Evolutionary conservation across 2,797 vertebrate species (phyloP), one percentile per base, ranked within the genome.

Genomic region (Clarias pachynema): DNA sequence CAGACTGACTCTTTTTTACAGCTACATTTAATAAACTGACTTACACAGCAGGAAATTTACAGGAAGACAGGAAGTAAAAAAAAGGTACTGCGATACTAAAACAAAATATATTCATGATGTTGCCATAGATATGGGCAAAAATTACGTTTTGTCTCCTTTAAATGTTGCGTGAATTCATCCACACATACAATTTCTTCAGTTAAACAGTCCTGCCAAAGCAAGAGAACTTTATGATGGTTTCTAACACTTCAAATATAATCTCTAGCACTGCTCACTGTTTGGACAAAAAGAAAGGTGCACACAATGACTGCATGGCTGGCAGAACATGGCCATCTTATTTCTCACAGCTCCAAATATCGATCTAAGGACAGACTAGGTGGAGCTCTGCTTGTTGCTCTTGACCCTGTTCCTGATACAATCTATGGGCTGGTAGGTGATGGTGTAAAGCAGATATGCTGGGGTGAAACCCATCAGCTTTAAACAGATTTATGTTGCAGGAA

Each of bases 341-440:
- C 65, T 18, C 80, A 82, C 18, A 57, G 65, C 6, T 22, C 65
- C 49, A 69, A 57, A 49, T n/a, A 81, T 81, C 14, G 80, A 81
- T 81, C 65, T 57, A 24, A 77, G 20, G 59, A 59, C 57, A 77
- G 60, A 57, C 49, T 69, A 18, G 31, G 57, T 57, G 37, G 60
- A 84, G 73, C 62, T n/a, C 59, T 70, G 44, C 29, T 70, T 5
- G 3, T 57, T 69, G 29, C 80, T 81, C 80, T 69, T 81, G 49
- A 57, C 63, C 65, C 80, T 57, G 49, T 82, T 82, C 69, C 80
- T n/a, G 65, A 82, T 82, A 82, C 31, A 24, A 56, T 82, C 80
- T 82, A 16, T 57, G 44, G 29, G 29, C 65, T 69, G 65, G 49
- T 68, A 68, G 63, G 40, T 69, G 79, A 82, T 70, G 65, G 26